A percentile compares a stretch with the other conserved stretches of the same genome.
These are phyloP conservation scores for Charanyca ferruginea DNA, from an alignment of 2,888 invertebrate species.

Conservation along the genomic window DNA sequence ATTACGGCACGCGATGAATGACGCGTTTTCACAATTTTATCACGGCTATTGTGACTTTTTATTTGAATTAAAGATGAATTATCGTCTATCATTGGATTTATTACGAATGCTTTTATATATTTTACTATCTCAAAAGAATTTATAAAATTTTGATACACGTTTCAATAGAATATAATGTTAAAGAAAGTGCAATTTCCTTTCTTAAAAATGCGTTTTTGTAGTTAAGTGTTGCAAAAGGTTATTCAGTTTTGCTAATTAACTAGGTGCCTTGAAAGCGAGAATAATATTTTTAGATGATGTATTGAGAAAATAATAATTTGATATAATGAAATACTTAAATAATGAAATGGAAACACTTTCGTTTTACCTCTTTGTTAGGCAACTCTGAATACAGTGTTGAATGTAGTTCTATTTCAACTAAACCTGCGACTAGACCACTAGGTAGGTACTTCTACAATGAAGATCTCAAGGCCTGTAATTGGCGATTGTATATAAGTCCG, in stretches of 20 bases:
- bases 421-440: no score
- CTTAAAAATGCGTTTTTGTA: background rate
- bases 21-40: constrained; percentile 22
- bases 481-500: no score
- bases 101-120: constrained; percentile 31
- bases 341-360: no score
- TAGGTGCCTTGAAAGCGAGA: constrained; percentile 5
- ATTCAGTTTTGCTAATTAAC: constrained; percentile 15
- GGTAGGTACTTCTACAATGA: no score
- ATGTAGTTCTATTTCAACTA: no score
- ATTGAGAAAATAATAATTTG: background rate
- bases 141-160: background rate
- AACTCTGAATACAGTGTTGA: no score
- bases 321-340: no score
- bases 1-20: constrained; percentile 14
- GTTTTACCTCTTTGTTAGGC: no score
- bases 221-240: constrained; percentile 3
- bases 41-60: constrained; percentile 13
- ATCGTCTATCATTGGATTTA: constrained; percentile 30
- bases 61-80: constrained; percentile 19
- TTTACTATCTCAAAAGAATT: constrained; percentile 6
- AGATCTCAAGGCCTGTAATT: no score
- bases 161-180: constrained; percentile 1
- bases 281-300: background rate
- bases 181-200: constrained; percentile 19